Percentiles rank a stretch among this genome's conserved stretches.
phyloP scores from a whole-genome alignment of 2,113 vertebrate genomes.

The Sapajus apella region DNA sequence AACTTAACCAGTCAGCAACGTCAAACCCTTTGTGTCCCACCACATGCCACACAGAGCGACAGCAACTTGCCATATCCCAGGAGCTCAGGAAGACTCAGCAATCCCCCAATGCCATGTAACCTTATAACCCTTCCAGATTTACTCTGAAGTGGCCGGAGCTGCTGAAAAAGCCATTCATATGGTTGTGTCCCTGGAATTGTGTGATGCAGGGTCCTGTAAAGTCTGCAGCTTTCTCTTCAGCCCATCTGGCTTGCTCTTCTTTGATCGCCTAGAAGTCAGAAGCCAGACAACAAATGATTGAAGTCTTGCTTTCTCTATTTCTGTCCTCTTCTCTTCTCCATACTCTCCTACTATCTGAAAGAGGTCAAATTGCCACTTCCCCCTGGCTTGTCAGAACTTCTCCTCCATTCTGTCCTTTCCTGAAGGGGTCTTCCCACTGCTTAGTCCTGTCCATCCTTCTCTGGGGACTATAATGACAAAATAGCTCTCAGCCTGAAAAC shows the following conservation, averaged over 20 bases:
- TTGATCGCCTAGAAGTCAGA: not conserved
- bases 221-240: not conserved
- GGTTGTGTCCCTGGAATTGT: not conserved
- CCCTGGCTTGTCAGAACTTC: not conserved
- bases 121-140: not conserved
- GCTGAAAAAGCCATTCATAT: rapidly evolving
- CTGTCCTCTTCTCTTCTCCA: not conserved
- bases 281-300: not conserved
- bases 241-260: not conserved
- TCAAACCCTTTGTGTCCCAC: not conserved
- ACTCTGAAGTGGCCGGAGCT: not conserved
- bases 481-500: not conserved
- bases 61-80: not conserved
- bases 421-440: not conserved
- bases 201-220: not conserved
- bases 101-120: not conserved
- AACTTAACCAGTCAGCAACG: not conserved
- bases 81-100: not conserved
- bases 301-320: not conserved
- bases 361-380: not conserved
- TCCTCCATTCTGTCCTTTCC: not conserved
- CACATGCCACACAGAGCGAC: not conserved
- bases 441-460: not conserved
- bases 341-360: not conserved
- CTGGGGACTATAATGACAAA: not conserved